Evolutionary conservation across 2,888 invertebrate species (phyloP).

Genomic region (Choreutis nemorana): DNA sequence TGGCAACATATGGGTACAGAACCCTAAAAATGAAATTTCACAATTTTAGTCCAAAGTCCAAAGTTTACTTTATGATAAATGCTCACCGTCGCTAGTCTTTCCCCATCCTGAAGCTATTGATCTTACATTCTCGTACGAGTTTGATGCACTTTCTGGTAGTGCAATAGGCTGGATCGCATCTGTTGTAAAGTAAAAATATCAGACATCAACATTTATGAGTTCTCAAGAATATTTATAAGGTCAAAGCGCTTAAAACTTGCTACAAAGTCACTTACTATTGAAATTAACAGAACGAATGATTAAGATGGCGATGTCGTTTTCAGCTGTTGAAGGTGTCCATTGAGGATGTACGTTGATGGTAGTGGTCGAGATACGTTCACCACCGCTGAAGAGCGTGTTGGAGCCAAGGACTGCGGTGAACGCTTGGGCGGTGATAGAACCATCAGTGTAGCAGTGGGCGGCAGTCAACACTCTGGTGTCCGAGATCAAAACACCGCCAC

Average conservation of each 20-base stretch:
- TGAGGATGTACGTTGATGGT: constrained; percentile 11
- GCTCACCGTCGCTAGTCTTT: constrained; percentile 27
- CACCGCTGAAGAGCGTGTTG: constrained; percentile 14
- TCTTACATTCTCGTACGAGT: constrained; percentile 20
- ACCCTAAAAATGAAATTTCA: too few species aligned
- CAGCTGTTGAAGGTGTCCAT: constrained; percentile 11
- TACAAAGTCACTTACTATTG: constrained; percentile 3
- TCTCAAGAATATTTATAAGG: not conserved
- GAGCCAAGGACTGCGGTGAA: constrained; percentile 6
- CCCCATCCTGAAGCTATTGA: constrained; percentile 36
- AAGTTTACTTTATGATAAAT: not conserved
- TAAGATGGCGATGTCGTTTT: constrained; percentile 15
- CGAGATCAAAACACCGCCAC: constrained; percentile 28
- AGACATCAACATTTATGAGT: not conserved
- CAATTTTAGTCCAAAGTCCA: not conserved
- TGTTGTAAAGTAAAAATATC: constrained; percentile 8
- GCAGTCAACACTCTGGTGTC: constrained; percentile 11
- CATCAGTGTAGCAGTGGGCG: constrained; percentile 6
- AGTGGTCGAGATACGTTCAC: constrained; percentile 10
- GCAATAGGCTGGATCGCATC: constrained; percentile 24
- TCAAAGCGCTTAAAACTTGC: too few species aligned
- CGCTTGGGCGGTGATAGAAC: constrained; percentile 2
- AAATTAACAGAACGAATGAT: constrained; percentile 3
- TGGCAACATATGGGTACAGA: too few species aligned
- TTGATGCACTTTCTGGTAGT: constrained; percentile 20